These are phyloP conservation scores for Nicator chloris DNA, from an alignment of 2,113 vertebrate genomes.

Conservation along the genomic window DNA sequence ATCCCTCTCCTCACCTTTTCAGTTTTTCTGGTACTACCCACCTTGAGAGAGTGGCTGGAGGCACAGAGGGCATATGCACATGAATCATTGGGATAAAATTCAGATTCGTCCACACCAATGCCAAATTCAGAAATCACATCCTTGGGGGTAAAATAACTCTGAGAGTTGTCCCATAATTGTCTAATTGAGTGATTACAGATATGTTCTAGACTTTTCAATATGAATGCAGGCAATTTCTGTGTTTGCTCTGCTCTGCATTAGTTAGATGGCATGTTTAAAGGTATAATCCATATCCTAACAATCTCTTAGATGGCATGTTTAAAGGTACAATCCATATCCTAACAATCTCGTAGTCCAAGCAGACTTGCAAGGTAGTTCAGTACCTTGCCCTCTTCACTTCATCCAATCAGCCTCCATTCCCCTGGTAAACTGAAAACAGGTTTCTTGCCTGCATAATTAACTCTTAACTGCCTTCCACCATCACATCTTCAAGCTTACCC, in stretches of 20 bases:
- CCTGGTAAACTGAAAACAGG: not conserved
- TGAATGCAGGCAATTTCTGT: fast-evolving
- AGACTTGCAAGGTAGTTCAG: not conserved
- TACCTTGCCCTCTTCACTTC: not conserved
- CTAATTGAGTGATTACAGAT: not conserved
- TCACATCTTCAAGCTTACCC: not conserved
- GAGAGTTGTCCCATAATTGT: not conserved
- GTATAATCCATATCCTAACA: not conserved
- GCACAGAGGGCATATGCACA: not conserved
- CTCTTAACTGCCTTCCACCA: not conserved
- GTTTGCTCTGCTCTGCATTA: not conserved
- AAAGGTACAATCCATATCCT: not conserved
- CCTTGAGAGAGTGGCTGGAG: not conserved
- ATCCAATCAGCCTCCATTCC: not conserved
- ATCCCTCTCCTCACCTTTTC: not conserved
- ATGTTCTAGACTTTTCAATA: not conserved
- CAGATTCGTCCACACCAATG: too few relatives aligned
- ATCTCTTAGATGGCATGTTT: not conserved
- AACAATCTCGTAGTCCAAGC: not conserved
- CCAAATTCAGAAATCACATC: not conserved
- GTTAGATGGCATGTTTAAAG: not conserved
- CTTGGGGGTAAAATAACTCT: not conserved
- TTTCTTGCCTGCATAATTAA: not conserved
- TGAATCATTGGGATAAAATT: not conserved
- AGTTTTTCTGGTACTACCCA: not conserved